Conservation (phyloP, 2,888 invertebrate genomes). For the Lycia hirtaria region DNA sequence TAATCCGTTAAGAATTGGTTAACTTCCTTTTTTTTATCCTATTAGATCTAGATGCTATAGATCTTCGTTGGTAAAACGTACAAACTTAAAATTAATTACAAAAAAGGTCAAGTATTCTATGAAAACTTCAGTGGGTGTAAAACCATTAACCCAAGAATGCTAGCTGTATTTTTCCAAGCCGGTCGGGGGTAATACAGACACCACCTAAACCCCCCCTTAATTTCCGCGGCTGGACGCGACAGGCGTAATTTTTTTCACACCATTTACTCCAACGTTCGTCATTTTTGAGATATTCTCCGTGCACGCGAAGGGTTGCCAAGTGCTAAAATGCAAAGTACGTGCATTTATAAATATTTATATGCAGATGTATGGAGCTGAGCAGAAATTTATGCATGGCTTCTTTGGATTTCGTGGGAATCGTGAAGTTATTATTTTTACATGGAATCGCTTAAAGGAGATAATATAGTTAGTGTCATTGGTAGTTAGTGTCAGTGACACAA, state of each 20-base stretch:
- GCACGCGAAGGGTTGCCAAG: constrained; percentile 52
- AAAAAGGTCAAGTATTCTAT: too few species aligned
- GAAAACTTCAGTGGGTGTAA: constrained; percentile 26
- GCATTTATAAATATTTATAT: constrained; percentile 71
- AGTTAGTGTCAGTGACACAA: too few species aligned
- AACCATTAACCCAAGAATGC: constrained; percentile 51
- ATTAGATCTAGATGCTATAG: too few species aligned
- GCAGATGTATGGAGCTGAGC: constrained; percentile 50
- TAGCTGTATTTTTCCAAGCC: constrained; percentile 7
- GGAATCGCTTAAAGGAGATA: too few species aligned
- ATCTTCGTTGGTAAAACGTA: too few species aligned
- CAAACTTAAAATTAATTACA: too few species aligned
- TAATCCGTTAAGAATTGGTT: too few species aligned
- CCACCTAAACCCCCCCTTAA: constrained; percentile 52
- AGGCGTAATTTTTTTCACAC: constrained; percentile 75
- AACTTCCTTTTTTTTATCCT: too few species aligned
- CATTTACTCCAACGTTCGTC: constrained; percentile 79
- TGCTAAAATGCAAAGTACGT: constrained; percentile 75
- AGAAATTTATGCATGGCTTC: constrained; percentile 56
- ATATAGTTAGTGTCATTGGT: too few species aligned
- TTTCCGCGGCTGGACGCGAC: constrained; percentile 62
- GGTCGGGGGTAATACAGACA: constrained; percentile 21
- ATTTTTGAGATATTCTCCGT: constrained; percentile 71
- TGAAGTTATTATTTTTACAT: constrained; percentile 8
- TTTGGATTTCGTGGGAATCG: constrained; percentile 44